Evolutionary conservation across 2,113 vertebrate genomes (phyloP).

Genomic region (Gracilinanus agilis): DNA sequence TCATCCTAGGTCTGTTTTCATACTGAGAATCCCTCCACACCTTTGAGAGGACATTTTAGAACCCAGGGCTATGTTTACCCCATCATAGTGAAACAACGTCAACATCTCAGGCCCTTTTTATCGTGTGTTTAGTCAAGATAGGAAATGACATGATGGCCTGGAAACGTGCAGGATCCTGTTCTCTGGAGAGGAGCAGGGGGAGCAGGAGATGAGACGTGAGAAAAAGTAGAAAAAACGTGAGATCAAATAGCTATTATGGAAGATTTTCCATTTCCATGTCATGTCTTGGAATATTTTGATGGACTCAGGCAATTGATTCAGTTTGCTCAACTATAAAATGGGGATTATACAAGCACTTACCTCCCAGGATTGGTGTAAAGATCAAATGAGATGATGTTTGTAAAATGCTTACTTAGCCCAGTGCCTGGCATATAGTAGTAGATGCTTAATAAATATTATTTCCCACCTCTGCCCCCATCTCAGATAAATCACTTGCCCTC

Average conservation of each 20-base stretch:
- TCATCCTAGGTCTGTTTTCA: neutral
- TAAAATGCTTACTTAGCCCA: neutral
- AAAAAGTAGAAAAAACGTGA: neutral
- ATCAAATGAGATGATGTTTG: neutral
- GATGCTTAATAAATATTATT: neutral
- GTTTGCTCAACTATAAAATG: neutral
- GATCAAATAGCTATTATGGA: neutral
- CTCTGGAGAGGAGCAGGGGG: neutral
- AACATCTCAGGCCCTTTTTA: neutral
- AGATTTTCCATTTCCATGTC: too few species aligned
- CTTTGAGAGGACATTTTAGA: neutral
- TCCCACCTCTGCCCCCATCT: neutral
- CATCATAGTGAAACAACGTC: neutral
- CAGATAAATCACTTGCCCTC: neutral
- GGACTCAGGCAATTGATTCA: too few species aligned
- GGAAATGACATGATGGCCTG: neutral
- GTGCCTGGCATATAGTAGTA: neutral
- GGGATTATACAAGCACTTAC: neutral
- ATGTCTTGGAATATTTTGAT: too few species aligned
- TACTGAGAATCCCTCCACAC: neutral
- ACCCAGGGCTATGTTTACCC: neutral
- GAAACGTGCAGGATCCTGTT: neutral
- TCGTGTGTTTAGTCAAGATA: neutral
- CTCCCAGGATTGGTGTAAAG: neutral
- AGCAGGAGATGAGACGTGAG: too few species aligned